Conservation (phyloP, 2,113 vertebrate genomes). For the Alexandromys fortis region DNA sequence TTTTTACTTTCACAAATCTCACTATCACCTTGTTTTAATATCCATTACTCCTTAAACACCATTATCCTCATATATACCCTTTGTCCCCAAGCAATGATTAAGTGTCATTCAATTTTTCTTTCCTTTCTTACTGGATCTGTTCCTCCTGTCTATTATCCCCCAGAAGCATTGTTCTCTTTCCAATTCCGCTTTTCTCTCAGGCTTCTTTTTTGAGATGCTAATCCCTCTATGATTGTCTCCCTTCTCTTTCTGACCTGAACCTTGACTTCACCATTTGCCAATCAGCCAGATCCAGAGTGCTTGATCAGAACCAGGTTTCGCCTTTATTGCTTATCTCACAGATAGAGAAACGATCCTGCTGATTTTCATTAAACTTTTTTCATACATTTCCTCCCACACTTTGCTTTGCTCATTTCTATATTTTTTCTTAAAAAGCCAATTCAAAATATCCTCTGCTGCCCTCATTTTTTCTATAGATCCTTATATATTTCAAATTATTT, state of each 20-base stretch:
- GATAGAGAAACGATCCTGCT: conserved; percentile 32
- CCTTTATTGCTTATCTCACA: conserved; percentile 57
- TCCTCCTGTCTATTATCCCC: background rate
- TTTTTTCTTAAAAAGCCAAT: background rate
- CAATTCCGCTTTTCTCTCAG: conserved; percentile 11
- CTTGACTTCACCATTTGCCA: conserved; percentile 53
- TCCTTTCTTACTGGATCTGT: background rate
- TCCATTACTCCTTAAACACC: background rate
- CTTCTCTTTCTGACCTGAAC: conserved; percentile 42
- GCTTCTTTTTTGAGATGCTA: conserved; percentile 63
- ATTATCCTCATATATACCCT: background rate
- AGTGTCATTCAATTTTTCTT: conserved; percentile 34
- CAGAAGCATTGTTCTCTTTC: conserved; percentile 16
- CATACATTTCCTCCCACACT: background rate
- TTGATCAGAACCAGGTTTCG: background rate
- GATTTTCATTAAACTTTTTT: conserved; percentile 55
- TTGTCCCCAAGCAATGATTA: background rate
- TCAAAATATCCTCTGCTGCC: background rate
- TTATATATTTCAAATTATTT: conserved; percentile 8
- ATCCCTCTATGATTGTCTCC: conserved; percentile 62
- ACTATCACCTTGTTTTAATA: background rate
- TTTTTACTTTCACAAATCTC: background rate
- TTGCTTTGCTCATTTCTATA: conserved; percentile 53
- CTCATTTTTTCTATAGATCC: background rate
- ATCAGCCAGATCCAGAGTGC: conserved; percentile 11